A percentile compares a stretch with the other conserved stretches of the same genome.
phyloP scores from a whole-genome alignment of 2,113 vertebrate genomes.

The Microcebus jonahi region DNA sequence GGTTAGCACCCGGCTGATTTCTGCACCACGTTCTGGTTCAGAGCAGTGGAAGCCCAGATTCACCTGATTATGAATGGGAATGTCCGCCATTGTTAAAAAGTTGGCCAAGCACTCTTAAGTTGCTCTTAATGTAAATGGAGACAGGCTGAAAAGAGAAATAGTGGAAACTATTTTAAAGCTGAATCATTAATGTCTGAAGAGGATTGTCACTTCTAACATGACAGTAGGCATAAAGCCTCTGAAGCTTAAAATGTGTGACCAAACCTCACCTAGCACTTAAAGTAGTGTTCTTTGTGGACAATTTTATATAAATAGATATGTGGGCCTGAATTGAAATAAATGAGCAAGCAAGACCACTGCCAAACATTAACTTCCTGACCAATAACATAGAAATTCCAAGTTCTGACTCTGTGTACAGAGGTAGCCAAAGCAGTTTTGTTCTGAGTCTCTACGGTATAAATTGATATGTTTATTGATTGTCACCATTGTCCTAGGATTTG shows the following conservation, averaged over 20 bases:
- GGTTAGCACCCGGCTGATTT: neutral
- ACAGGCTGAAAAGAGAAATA: neutral
- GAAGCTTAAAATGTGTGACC: neutral
- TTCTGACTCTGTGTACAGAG: neutral
- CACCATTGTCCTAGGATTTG: neutral
- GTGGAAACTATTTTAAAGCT: constrained; percentile 19
- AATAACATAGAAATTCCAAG: neutral
- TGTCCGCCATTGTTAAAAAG: neutral
- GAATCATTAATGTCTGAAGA: constrained; percentile 20
- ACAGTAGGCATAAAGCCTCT: neutral
- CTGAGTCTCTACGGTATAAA: neutral
- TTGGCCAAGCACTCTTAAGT: neutral
- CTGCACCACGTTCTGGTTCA: neutral
- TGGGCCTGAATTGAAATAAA: neutral
- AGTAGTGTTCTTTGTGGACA: neutral
- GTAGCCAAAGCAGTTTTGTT: neutral
- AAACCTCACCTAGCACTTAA: neutral
- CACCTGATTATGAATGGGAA: neutral
- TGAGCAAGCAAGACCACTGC: neutral
- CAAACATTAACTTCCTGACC: neutral
- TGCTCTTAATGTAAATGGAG: neutral
- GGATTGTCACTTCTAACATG: neutral
- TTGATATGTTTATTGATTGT: neutral
- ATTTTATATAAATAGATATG: neutral
- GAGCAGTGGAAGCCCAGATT: neutral